Conservation (phyloP, 1,140 invertebrate genomes). For the Psix sp. region DNA sequence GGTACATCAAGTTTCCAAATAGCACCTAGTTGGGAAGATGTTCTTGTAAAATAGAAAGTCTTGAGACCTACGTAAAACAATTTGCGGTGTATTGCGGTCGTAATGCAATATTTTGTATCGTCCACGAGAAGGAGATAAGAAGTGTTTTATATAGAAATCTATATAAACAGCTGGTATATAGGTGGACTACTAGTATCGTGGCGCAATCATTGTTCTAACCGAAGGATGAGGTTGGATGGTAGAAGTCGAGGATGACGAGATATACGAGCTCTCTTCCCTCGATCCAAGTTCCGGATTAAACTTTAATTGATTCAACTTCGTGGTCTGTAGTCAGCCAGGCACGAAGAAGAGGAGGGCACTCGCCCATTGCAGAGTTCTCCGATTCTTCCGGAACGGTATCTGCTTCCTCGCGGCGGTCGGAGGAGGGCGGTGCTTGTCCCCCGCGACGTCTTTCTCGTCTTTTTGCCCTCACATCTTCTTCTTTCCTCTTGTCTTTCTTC, state of each 20-base stretch:
- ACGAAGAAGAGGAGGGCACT: constrained; percentile 68
- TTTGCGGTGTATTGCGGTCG: no score
- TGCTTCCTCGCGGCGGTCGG: constrained; percentile 30
- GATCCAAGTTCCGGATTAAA: constrained; percentile 75
- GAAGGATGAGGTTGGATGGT: constrained; percentile 50
- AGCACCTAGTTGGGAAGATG: no score
- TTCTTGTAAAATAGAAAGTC: no score
- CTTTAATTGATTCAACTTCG: constrained; percentile 77
- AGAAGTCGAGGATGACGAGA: constrained; percentile 57
- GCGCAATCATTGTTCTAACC: constrained; percentile 47
- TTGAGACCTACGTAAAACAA: no score
- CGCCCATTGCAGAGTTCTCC: constrained; percentile 57
- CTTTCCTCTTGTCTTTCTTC: constrained; percentile 55
- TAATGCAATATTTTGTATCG: constrained; percentile 30
- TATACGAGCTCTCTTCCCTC: constrained; percentile 64
- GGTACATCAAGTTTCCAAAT: no score
- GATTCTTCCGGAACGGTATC: constrained; percentile 60
- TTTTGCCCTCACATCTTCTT: constrained; percentile 33
- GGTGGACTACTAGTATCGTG: constrained; percentile 44
- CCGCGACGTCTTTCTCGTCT: constrained; percentile 41
- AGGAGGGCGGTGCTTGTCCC: constrained; percentile 3
- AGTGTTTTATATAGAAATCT: constrained; percentile 33
- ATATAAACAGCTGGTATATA: constrained; percentile 36
- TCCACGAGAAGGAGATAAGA: constrained; percentile 40
- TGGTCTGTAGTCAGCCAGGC: constrained; percentile 71